Conservation (phyloP, 2,797 vertebrate genomes). For the Arctocebus calabarensis region DNA sequence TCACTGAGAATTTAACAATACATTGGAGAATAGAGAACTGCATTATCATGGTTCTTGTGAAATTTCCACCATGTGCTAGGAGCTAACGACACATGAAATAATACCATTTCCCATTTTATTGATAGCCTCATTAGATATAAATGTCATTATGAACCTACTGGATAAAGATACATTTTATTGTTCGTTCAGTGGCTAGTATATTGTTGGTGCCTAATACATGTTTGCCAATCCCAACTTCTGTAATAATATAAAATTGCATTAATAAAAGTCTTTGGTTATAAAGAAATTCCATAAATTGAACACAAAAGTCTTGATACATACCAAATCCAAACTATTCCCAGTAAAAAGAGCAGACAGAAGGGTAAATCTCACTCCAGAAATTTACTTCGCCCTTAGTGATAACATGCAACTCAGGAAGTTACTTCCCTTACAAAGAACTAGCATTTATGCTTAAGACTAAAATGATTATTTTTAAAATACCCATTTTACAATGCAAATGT, state of each 20-base stretch:
- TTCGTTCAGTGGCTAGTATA: background rate
- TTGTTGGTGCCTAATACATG: conserved; percentile 12
- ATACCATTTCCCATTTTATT: background rate
- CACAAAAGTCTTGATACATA: conserved; percentile 66
- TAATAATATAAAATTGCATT: conserved; percentile 5
- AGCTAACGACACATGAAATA: background rate
- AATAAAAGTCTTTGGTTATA: conserved; percentile 53
- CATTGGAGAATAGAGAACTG: background rate
- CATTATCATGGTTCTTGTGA: background rate
- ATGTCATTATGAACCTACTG: background rate
- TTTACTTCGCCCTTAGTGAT: conserved; percentile 73
- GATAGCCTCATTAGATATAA: conserved; percentile 33
- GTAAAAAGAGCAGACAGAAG: conserved; percentile 77
- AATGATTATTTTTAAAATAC: conserved; percentile 84
- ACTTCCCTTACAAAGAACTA: conserved; percentile 81
- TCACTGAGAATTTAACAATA: background rate
- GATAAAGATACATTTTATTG: conserved; percentile 28
- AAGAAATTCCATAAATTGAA: conserved; percentile 61
- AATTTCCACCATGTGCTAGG: background rate
- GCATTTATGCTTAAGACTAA: conserved; percentile 82
- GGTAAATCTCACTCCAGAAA: conserved; percentile 79
- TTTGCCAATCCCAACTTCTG: background rate
- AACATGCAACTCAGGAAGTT: conserved; percentile 80
- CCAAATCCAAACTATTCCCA: conserved; percentile 66
- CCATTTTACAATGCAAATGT: conserved; percentile 85